phyloP scores from a whole-genome alignment of 2,888 invertebrate genomes.

The Oegoconia quadripuncta region DNA sequence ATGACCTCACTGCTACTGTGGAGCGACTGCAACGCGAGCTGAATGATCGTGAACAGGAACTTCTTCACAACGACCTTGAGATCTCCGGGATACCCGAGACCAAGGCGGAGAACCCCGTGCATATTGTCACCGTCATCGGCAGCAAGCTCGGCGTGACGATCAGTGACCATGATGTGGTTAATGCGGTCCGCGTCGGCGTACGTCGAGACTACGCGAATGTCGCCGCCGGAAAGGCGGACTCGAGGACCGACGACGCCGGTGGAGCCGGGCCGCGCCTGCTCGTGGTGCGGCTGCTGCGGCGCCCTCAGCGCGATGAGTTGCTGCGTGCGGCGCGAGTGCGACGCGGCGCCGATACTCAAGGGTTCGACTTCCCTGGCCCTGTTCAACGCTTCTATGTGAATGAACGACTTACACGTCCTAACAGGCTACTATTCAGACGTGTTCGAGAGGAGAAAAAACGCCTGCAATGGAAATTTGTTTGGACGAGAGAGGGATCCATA shows the following conservation, averaged over 20 bases:
- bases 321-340: too few relatives aligned
- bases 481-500: background rate
- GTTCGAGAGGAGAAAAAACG: background rate
- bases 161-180: background rate
- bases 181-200: background rate
- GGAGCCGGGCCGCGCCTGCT: slow-evolving; percentile 7
- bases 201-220: background rate
- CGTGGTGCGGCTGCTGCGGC: slow-evolving; percentile 8
- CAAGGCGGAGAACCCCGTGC: background rate
- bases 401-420: background rate
- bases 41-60: too few relatives aligned
- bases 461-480: background rate
- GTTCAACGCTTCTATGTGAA: background rate
- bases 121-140: background rate
- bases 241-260: background rate
- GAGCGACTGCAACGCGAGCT: too few relatives aligned
- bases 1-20: too few relatives aligned
- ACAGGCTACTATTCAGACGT: background rate
- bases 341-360: background rate
- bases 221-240: too few relatives aligned
- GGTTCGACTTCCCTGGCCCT: background rate
- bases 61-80: too few relatives aligned
- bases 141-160: background rate
- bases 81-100: background rate
- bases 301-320: slow-evolving; percentile 8